Evolutionary conservation across 2,113 vertebrate species (phyloP), one percentile per base, ranked within the genome.

Genomic region (Eleginops maclovinus): DNA sequence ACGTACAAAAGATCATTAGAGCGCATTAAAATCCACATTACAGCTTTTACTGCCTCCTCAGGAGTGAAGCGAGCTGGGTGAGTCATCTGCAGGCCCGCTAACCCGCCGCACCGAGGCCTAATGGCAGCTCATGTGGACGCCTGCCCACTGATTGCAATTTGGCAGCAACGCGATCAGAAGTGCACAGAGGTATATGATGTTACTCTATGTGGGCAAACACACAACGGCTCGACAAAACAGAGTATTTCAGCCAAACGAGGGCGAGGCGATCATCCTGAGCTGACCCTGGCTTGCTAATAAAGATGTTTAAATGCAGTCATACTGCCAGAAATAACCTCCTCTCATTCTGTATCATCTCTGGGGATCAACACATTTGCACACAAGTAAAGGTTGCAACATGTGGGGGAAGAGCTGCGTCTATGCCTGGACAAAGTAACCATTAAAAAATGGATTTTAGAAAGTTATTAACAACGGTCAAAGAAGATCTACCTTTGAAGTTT

Each of bases 1-100:
- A 88, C 72, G 75, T 81, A 89, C 75, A 89, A 81, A 81, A 81
- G 82, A 85, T 89, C 89, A 90, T 93, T 93, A 93, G 75, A 50
- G 81, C 90, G 49, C 90, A 94, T 93, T 93, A 93, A 93, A 90
- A 93, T 93, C 90, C 87, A 94, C 92, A 94, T 94, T 93, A 92
- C 67, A 62, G 79, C 77, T 84, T 86, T 76, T 83, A 63, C 87
- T 83, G 82, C 84, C 88, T 90, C 75, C 85, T 90, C 83, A 72
- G 69, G 83, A 92, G 89, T 82, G 71, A 78, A 77, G 70, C 22
- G 59, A 36, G 21, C 81, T 71, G 81, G 85, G 87, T 90, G 91
- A 93, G 78, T 93, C 92, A 93, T 77, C 43, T 17, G 56, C 67
- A 31, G 60, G 72, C 62, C 66, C 1, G 63, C 73, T 75, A 58